Evolutionary conservation across 2,888 invertebrate genomes (phyloP), one percentile per base, ranked within the genome.

Genomic region (Drosophila lacicola): DNA sequence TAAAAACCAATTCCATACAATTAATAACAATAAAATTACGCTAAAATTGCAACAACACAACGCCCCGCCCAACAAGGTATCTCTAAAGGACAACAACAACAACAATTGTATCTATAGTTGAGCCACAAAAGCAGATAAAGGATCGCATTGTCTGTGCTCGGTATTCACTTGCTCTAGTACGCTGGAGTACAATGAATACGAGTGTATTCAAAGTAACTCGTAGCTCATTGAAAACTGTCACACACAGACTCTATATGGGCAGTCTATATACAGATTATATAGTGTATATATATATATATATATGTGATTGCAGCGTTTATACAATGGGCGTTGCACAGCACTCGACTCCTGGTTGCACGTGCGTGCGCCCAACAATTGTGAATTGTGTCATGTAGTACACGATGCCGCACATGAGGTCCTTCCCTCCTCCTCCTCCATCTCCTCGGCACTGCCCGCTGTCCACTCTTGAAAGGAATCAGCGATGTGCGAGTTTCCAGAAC

Each of bases 1-100:
- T 75, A 79, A 72, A 85, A 85, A 77, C 53, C 73, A 70, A 89
- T 82, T 85, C 70, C 55, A 68, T 56, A 73, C 90, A 88, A 85
- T 85, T 89, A 89, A 85, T 73, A 82, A 85, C 90, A 85, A 85
- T 89, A 75, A 89, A 88, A 89, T 85, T 51, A 82, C 80, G 67
- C 67, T 82, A 88, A 85, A 82, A 79, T 86, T 77, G 80, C 90
- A 82, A 89, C 86, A 89, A 88, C 74, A 74, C 51, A 57, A 72
- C 85, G 75, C 82, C 79, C 69, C 51, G 65, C 64, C 69, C 57
- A 71, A 55, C 36, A 13, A 14, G 37, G 4, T 19, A 21, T n/a
- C 42, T 49, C 45, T 47, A 51, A 57, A 57, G 11, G 49, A 50
- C 49, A 64, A 55, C 53, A 71, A 74, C 57, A 72, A 74, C 50